Evolutionary conservation across 2,113 vertebrate species (phyloP).

Genomic region (Barnardius zonarius): DNA sequence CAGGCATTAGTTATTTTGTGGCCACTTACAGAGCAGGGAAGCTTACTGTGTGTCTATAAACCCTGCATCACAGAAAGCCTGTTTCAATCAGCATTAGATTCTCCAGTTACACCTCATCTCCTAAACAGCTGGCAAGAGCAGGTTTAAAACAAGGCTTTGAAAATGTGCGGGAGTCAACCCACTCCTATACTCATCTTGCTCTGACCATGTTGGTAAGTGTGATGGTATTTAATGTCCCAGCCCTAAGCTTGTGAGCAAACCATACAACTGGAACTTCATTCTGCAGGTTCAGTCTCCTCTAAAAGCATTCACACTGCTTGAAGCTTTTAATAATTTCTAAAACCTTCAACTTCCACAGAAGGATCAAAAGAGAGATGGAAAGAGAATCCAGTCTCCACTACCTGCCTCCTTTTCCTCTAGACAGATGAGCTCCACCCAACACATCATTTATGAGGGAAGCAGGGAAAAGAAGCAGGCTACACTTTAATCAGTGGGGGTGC

Average conservation of each 20-base stretch:
- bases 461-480: background rate
- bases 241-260: background rate
- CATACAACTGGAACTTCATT: background rate
- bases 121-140: background rate
- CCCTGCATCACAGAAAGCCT: background rate
- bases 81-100: background rate
- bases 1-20: background rate
- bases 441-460: background rate
- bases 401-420: slow-evolving; percentile 6
- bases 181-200: background rate
- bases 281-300: slow-evolving; percentile 15
- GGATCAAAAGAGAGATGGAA: slow-evolving; percentile 53
- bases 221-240: background rate
- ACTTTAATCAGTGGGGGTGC: slow-evolving; percentile 10
- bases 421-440: slow-evolving; percentile 32
- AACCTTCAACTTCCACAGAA: slow-evolving; percentile 20
- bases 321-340: slow-evolving; percentile 56
- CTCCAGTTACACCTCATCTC: background rate
- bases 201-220: background rate
- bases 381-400: slow-evolving; percentile 2
- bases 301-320: slow-evolving; percentile 16
- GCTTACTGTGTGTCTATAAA: background rate
- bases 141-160: slow-evolving; percentile 24
- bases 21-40: background rate
- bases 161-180: background rate